Percentiles rank a stretch among this genome's conserved stretches.
These are phyloP conservation scores for Onychomys leucogaster DNA, from an alignment of 2,797 vertebrate genomes.

Conservation along the genomic window DNA sequence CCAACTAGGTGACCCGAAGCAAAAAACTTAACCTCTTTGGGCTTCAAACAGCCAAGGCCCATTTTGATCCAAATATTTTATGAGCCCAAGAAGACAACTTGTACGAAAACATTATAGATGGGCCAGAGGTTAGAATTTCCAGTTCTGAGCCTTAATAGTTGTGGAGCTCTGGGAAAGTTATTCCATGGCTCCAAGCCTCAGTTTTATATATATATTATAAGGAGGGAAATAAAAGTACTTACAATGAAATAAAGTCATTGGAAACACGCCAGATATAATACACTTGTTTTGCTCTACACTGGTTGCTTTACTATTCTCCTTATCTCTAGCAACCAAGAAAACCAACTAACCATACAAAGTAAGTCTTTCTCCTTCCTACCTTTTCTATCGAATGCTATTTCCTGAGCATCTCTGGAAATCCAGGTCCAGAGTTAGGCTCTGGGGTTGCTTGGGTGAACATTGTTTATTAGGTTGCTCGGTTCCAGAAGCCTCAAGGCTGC, in stretches of 20 bases:
- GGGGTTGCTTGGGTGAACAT: not conserved
- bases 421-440: not conserved
- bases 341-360: not conserved
- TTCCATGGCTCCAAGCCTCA: not conserved
- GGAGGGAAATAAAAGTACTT: not conserved
- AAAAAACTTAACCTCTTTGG: conserved; percentile 22
- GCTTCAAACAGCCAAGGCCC: not conserved
- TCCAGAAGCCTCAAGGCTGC: not conserved
- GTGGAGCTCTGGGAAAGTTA: not conserved
- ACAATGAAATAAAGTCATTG: conserved; percentile 15
- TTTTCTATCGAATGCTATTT: not conserved
- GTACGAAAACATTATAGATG: not conserved
- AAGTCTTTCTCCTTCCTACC: not conserved
- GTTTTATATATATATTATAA: not conserved
- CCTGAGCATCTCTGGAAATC: not conserved
- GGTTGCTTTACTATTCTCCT: not conserved
- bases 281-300: not conserved
- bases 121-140: not conserved
- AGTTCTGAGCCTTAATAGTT: not conserved
- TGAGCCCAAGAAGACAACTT: conserved; percentile 3
- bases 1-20: not conserved
- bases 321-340: not conserved
- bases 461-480: not conserved
- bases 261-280: not conserved
- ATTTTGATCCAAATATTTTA: conserved; percentile 41